Percentiles rank a stretch among this genome's conserved stretches.
phyloP scores from a whole-genome alignment of 2,113 vertebrate genomes.

The Indicator indicator region DNA sequence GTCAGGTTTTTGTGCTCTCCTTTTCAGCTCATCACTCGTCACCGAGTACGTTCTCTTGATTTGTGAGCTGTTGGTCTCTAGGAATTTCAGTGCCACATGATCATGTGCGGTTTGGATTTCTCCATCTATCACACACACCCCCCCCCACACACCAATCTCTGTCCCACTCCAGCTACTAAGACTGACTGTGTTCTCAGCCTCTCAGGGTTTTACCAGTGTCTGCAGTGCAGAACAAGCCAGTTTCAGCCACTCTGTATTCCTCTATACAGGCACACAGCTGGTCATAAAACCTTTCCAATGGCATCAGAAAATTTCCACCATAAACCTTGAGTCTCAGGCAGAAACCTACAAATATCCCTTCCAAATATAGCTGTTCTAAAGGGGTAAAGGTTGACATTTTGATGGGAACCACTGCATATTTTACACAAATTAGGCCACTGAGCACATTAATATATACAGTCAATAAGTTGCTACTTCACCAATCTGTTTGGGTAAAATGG shows the following conservation, averaged over 20 bases:
- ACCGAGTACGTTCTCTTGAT: neutral
- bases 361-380: neutral
- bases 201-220: neutral
- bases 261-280: neutral
- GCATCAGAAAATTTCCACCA: neutral
- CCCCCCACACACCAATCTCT: neutral
- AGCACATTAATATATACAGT: neutral
- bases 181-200: neutral
- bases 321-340: neutral
- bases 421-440: neutral
- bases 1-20: neutral
- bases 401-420: neutral
- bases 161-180: neutral
- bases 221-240: neutral
- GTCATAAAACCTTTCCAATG: neutral
- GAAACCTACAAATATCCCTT: neutral
- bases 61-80: constrained; percentile 30
- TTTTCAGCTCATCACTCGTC: constrained; percentile 28
- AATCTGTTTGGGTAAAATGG: neutral
- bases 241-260: neutral
- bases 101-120: constrained; percentile 31
- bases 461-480: neutral
- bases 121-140: neutral
- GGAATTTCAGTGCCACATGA: neutral
- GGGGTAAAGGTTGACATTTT: neutral